These are phyloP conservation scores for Halocynthia roretzi DNA, from an alignment of 23 tunicate genomes.

Conservation along the genomic window DNA sequence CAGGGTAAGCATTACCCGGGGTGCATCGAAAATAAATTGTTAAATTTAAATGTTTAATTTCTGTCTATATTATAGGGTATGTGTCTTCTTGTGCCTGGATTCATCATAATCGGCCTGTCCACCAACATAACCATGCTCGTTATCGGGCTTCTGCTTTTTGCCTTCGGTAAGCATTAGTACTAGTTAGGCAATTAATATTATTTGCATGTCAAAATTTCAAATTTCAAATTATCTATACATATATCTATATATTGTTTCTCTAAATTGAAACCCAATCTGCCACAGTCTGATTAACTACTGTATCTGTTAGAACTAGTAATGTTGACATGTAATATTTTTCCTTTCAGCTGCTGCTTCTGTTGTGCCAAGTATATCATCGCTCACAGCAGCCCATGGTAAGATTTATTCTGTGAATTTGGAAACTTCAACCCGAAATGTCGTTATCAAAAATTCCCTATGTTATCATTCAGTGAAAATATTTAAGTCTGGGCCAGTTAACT, in stretches of 20 bases:
- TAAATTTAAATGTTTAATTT: no score
- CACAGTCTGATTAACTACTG: no score
- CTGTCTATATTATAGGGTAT: constrained; percentile 38
- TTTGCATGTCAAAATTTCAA: no score
- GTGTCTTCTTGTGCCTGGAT: constrained; percentile 64
- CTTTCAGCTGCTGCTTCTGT: constrained; percentile 91
- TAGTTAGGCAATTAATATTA: no score
- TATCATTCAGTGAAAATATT: neutral
- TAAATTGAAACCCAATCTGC: no score
- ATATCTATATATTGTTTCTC: no score
- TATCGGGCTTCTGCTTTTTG: constrained; percentile 63
- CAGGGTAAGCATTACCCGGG: constrained; percentile 9
- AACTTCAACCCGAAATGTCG: neutral
- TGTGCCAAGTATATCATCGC: constrained; percentile 80
- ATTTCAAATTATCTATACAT: no score
- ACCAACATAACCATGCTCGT: constrained; percentile 26
- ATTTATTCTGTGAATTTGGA: neutral
- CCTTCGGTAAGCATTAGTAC: constrained; percentile 38
- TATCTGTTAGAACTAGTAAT: neutral
- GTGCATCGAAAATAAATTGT: no score
- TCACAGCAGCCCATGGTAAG: constrained; percentile 58
- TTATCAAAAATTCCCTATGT: neutral
- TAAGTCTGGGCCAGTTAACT: neutral
- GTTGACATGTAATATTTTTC: neutral
- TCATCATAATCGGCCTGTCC: constrained; percentile 62